phyloP scores from a whole-genome alignment of 2,113 vertebrate genomes.

The Haemorhous mexicanus region DNA sequence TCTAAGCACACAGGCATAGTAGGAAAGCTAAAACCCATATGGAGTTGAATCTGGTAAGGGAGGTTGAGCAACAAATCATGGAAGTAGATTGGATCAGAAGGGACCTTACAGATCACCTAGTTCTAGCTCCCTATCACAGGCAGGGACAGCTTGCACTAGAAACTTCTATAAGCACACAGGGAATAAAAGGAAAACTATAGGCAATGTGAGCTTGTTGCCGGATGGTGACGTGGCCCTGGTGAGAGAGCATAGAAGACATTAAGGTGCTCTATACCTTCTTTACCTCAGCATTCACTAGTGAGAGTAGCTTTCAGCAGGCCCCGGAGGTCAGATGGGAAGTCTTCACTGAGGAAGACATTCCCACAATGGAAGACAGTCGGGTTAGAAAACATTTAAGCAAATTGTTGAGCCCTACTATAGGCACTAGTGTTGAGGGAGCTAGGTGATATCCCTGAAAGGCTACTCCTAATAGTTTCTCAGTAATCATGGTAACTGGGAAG shows the following conservation, averaged over 20 bases:
- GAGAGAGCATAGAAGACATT: not conserved
- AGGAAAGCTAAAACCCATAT: not conserved
- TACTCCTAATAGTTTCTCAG: not conserved
- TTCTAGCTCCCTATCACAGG: not conserved
- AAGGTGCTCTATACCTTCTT: not conserved
- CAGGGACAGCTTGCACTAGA: not conserved
- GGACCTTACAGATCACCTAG: not conserved
- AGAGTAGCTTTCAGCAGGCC: not conserved
- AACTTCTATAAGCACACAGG: rapidly evolving
- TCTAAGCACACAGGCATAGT: not conserved
- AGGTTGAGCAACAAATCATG: not conserved
- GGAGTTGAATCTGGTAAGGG: not conserved
- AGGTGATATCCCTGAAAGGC: not conserved
- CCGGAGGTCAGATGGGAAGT: not conserved
- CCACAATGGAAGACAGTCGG: not conserved
- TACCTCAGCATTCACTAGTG: not conserved
- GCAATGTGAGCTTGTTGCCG: not conserved
- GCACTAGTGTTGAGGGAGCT: not conserved
- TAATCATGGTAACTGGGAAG: not conserved
- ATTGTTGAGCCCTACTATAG: not conserved
- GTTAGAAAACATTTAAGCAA: not conserved
- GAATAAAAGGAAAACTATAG: not conserved
- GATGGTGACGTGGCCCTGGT: not conserved
- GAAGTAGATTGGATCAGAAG: not conserved
- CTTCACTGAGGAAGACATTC: not conserved